These are phyloP conservation scores for Enteromius treurensis DNA, from an alignment of 2,797 vertebrate genomes.

Conservation along the genomic window DNA sequence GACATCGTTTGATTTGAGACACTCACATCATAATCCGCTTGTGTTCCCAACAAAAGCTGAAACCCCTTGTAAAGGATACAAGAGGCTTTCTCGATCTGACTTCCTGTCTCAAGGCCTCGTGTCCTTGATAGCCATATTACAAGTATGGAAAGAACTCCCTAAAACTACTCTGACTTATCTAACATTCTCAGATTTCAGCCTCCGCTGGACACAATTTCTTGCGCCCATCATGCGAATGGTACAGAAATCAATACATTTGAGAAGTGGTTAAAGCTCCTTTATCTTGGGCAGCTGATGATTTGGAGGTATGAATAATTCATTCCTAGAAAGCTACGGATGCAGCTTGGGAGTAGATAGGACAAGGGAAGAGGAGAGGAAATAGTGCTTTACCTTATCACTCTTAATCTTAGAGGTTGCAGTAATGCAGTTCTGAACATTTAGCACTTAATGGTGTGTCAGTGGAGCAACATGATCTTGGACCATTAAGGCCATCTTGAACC, in stretches of 20 bases:
- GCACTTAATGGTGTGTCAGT: constrained; percentile 83
- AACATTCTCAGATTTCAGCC: constrained; percentile 74
- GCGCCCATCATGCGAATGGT: constrained; percentile 77
- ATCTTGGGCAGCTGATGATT: constrained; percentile 88
- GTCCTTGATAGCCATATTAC: constrained; percentile 54
- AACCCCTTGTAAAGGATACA: constrained; percentile 40
- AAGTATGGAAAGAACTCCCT: constrained; percentile 50
- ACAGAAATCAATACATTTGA: constrained; percentile 87
- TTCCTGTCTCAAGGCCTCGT: constrained; percentile 36
- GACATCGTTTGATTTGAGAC: constrained; percentile 35
- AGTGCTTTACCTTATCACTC: constrained; percentile 88
- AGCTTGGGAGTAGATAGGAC: constrained; percentile 66
- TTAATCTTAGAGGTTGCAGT: constrained; percentile 86
- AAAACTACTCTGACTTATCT: constrained; percentile 61
- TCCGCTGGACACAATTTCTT: constrained; percentile 77
- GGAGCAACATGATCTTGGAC: constrained; percentile 84
- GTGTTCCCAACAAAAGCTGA: constrained; percentile 41
- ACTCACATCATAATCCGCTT: constrained; percentile 40
- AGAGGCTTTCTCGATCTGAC: constrained; percentile 29
- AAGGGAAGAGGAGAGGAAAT: constrained; percentile 83
- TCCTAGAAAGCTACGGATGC: constrained; percentile 80
- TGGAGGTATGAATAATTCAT: constrained; percentile 93
- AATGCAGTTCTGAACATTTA: constrained; percentile 89
- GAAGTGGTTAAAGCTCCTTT: constrained; percentile 85
- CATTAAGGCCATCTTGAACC: constrained; percentile 83